Evolutionary conservation across 2,113 vertebrate species (phyloP), one percentile per base, ranked within the genome.

Genomic region (Thryonomys swinderianus): DNA sequence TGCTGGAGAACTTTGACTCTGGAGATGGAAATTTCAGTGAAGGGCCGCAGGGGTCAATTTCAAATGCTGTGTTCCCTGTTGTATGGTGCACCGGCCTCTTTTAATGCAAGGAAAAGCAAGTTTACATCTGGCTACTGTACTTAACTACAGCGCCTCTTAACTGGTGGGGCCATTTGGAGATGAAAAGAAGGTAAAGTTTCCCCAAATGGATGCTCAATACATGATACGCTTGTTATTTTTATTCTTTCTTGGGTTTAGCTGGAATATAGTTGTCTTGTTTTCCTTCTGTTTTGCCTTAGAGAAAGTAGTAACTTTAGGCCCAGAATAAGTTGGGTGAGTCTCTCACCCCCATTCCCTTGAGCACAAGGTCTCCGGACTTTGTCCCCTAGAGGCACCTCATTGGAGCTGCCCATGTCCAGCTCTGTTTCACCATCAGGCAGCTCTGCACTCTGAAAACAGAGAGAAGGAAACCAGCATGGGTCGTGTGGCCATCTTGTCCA

Each of bases 331-430:
- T 42, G 27, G 42, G 5, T 23, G 25, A 62, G 20, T n/a, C 53
- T 2, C 6, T 5, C 10, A 1, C 37, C 17, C 74, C n/a, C 4
- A 7, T 55, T 32, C 17, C 40, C 17, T 51, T 20, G 32, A 10
- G 13, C 7, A 1, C 21, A 7, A 0, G 30, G 30, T 48, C 42
- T 53, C 8, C 16, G 30, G 17, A 11, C 30, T 11, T 23, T 34
- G 13, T n/a, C 9, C 5, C 7, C 23, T 45, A 17, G n/a, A n/a
- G 9, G 1, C 1, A 27, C 40, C 12, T 34, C 1, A 1, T 6
- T 16, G 7, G 2, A 13, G 30, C 59, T 45, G 32, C 17, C 45
- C 13, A 0, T 17, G 3, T 18, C 25, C 6, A 2, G 20, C 48
- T 4, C 61, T 9, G 2, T 55, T 42, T 78, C 34, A 81, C 62